phyloP scores from a whole-genome alignment of 2,888 invertebrate species.

The Scaptomyza polygonia region DNA sequence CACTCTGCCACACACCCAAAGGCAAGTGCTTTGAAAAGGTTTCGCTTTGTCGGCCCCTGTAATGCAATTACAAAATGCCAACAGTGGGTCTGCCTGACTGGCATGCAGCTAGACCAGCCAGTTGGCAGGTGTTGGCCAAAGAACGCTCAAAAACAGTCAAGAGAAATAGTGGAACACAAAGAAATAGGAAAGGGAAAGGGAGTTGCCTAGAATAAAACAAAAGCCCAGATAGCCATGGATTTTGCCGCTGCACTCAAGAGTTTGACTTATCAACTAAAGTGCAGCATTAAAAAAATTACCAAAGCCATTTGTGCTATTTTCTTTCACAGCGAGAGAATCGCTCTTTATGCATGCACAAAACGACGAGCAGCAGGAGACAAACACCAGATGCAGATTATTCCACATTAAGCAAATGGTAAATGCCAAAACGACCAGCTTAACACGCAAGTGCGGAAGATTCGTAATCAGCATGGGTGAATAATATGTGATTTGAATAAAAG shows the following conservation, averaged over 20 bases:
- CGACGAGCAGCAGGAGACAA: slow-evolving; percentile 4
- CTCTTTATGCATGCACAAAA: slow-evolving; percentile 21
- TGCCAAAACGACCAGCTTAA: neutral
- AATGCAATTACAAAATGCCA: slow-evolving; percentile 77
- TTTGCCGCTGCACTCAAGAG: slow-evolving; percentile 42
- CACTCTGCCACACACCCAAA: slow-evolving; percentile 1
- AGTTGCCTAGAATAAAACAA: neutral
- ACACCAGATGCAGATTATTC: slow-evolving; percentile 13
- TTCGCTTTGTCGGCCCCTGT: slow-evolving; percentile 69
- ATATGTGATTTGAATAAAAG: neutral
- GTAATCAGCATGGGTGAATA: neutral
- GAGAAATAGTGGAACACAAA: neutral
- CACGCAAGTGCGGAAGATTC: neutral
- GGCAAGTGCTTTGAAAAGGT: slow-evolving; percentile 56
- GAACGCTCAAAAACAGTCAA: slow-evolving; percentile 28
- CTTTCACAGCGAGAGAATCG: slow-evolving; percentile 33
- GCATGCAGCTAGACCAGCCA: slow-evolving; percentile 29
- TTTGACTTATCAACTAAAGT: slow-evolving; percentile 77
- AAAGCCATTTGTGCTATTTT: slow-evolving; percentile 40
- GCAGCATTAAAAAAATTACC: slow-evolving; percentile 70
- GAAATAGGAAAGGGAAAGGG: neutral
- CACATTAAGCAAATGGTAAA: slow-evolving; percentile 5
- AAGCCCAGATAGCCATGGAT: slow-evolving; percentile 28
- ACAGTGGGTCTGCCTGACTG: slow-evolving; percentile 34
- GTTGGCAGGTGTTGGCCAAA: slow-evolving; percentile 65